Conservation (phyloP, 2,113 vertebrate genomes). For the Hyla sarda region DNA sequence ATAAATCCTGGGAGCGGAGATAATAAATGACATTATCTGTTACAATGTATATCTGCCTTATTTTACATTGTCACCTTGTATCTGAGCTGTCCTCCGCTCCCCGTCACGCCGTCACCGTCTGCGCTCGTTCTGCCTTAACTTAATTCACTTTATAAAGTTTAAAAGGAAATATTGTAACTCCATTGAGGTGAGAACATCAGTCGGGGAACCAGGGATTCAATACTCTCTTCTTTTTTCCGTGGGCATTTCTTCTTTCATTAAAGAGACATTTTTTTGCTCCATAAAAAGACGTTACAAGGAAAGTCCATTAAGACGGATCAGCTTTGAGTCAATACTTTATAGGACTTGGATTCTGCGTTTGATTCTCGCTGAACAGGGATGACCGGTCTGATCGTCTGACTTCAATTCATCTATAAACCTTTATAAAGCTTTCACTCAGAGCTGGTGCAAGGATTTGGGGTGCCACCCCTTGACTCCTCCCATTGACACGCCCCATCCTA, state of each 20-base stretch:
- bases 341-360: not conserved
- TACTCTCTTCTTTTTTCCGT: not conserved
- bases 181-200: not conserved
- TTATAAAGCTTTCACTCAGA: no score
- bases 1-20: not conserved
- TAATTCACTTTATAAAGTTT: not conserved
- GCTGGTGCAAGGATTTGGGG: no score
- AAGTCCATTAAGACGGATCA: conserved; percentile 1
- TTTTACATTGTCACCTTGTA: not conserved
- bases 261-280: not conserved
- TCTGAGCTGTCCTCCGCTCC: not conserved
- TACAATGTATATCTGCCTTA: not conserved
- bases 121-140: conserved; percentile 8
- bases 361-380: not conserved
- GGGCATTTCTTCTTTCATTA: not conserved
- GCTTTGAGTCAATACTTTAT: not conserved
- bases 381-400: not conserved
- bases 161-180: not conserved
- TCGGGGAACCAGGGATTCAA: not conserved
- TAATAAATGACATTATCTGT: conserved; percentile 10
- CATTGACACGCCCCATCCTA: no score
- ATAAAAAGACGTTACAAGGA: not conserved
- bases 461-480: no score
- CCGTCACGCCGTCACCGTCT: not conserved
- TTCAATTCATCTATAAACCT: no score